Base-by-base conservation (phyloP, 1,140 invertebrate genomes). In the Goniozus legneri region DNA sequence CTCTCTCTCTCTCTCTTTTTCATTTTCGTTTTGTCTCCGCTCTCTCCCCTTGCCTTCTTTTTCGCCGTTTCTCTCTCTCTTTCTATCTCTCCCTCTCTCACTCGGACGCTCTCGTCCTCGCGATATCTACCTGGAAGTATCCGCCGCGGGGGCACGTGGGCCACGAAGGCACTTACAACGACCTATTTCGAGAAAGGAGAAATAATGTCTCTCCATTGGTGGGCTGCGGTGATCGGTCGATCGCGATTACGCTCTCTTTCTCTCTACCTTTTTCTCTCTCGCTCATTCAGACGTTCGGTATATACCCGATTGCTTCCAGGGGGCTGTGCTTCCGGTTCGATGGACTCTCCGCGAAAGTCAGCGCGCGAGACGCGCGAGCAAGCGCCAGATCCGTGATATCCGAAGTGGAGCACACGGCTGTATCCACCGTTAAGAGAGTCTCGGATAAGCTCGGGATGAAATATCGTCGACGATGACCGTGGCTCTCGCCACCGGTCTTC, bases 171-270 rank as follows among this genome's bases (percentile, higher is more conserved):
- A 59, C 57, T 59, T 59, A 58, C 57, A 54, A 56, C 51, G 57
- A 51, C 57, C 57, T 58, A 50, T 59, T 59, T 51, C 55, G 54
- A 47, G 32, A 20, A 22, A 39, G 19, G 55, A 58, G 57, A 61
- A 65, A 63, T 63, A 64, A 65, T 65, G 62, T 61, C 58, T 65
- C 62, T 61, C 52, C 62, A 63, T 55, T 48, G 62, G 62, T 65
- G 62, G 62, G 53, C 62, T 44, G n/a, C 15, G 43, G 36, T 48
- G 49, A 60, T 56, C 52, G 52, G 45, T 50, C 52, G 53, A 62
- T 52, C 44, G 54, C 46, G 49, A 52, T 58, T 58, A 46, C 54
- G 32, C 10, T 27, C n/a, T n/a, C n/a, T n/a, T n/a, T n/a, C n/a
- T n/a, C n/a, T n/a, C n/a, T n/a, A n/a, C n/a, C n/a, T n/a, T n/a